A percentile compares a stretch with the other conserved stretches of the same genome.
These are phyloP conservation scores for Hyperoodon ampullatus DNA, from an alignment of 2,113 vertebrate genomes.

Conservation along the genomic window DNA sequence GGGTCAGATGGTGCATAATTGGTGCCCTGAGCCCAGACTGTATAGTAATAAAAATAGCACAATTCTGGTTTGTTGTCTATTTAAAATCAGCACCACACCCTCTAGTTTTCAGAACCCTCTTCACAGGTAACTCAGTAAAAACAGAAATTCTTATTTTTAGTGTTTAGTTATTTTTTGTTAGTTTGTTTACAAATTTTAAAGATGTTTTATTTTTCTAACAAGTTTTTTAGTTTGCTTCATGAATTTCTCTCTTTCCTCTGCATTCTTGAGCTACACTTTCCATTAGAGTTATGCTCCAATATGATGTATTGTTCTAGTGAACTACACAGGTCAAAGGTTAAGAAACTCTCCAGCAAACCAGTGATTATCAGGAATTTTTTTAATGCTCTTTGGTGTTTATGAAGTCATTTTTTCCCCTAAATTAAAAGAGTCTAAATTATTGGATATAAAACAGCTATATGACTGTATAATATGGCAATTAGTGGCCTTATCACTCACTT, in stretches of 20 bases:
- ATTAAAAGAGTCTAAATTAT: not conserved
- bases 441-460: not conserved
- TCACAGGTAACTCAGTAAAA: constrained; percentile 56
- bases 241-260: constrained; percentile 15
- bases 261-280: not conserved
- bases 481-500: not conserved
- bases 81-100: constrained; percentile 61
- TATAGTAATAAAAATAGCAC: constrained; percentile 56
- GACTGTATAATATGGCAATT: not conserved
- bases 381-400: not conserved
- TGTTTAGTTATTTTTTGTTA: constrained; percentile 39
- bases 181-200: constrained; percentile 59
- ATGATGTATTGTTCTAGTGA: not conserved
- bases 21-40: constrained; percentile 10
- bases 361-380: not conserved
- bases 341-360: not conserved
- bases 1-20: constrained; percentile 51
- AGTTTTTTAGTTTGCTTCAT: not conserved
- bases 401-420: not conserved
- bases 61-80: not conserved
- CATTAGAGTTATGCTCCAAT: not conserved
- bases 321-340: not conserved
- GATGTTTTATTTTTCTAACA: not conserved
- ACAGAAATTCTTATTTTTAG: constrained; percentile 61
- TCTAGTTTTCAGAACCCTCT: constrained; percentile 46